Evolutionary conservation across 2,888 invertebrate species (phyloP).

Genomic region (Phytoseiulus persimilis): DNA sequence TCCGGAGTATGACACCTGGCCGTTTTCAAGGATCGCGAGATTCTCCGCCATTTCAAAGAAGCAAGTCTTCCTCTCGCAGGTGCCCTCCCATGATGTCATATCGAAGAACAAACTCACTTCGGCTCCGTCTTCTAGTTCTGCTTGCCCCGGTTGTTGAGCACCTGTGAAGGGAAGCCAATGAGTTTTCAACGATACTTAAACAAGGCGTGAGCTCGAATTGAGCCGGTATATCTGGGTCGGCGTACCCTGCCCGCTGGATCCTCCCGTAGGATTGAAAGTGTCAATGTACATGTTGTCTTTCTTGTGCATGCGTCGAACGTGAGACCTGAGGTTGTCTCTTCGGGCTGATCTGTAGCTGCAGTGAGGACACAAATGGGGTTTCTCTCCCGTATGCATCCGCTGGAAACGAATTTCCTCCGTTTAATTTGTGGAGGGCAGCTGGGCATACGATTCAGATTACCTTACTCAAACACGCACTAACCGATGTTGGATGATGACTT

Average conservation of each 20-base stretch:
- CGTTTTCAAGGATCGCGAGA: no score
- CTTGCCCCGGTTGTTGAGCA: neutral
- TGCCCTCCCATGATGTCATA: no score
- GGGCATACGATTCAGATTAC: no score
- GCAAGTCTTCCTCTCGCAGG: no score
- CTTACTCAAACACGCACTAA: neutral
- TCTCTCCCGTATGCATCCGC: slow-evolving; percentile 57
- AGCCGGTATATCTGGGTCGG: neutral
- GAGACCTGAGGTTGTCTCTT: slow-evolving; percentile 56
- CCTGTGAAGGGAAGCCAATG: neutral
- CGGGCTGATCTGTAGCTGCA: slow-evolving; percentile 57
- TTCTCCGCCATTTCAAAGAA: no score
- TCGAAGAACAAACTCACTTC: no score
- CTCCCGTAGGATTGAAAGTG: slow-evolving; percentile 54
- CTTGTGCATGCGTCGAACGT: slow-evolving; percentile 57
- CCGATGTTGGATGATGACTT: slow-evolving; percentile 57
- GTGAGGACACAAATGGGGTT: slow-evolving; percentile 56
- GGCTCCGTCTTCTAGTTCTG: neutral
- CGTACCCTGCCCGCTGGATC: neutral
- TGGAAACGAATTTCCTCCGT: neutral
- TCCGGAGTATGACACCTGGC: neutral
- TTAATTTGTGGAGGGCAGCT: neutral
- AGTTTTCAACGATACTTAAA: neutral
- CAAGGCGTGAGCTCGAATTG: neutral
- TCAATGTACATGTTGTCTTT: slow-evolving; percentile 56